Evolutionary conservation across 2,888 invertebrate genomes (phyloP), one percentile per base, ranked within the genome.

Genomic region (Xestia sexstrigata): DNA sequence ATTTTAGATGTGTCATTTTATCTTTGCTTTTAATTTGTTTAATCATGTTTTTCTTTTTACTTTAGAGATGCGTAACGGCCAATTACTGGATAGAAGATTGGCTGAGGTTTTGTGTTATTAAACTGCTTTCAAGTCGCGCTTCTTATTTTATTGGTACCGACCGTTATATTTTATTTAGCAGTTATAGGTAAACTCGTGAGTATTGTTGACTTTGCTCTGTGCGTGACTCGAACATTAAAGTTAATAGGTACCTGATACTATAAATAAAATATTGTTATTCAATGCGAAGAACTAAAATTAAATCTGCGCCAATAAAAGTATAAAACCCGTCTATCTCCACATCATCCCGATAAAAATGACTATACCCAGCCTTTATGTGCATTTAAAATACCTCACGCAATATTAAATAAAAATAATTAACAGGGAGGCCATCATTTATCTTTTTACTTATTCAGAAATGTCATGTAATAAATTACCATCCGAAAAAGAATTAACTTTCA

Each of bases 381-480:
- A 45, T 60, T 52, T 15, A 60, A 63, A 71, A 71, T 71, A 65
- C n/a, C 17, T 23, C 35, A 1, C n/a, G 26, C 20, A 35, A 30
- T 30, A 47, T 72, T 42, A 60, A 49, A 79, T 62, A 63, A 78
- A 58, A 49, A 74, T 62, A 70, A 81, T 52, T 47, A 52, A 62
- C 11, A 52, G 15, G 15, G 17, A 30, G 23, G 45, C 52, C 55
- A 78, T 70, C 35, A 83, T 63, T 70, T 55, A 70, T 81, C 26
- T 45, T 78, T 42, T 55, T 49, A 52, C 47, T 70, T 70, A 60
- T 58, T 60, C 23, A 35, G 39, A 52, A 1, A 71, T 63, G 26
- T 35, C 70, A 63, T 58, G 11, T 42, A 63, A 74, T 83, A 80
- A 80, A 76, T 74, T 69, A 68, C 35, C 17, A 73, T 63, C n/a